These are phyloP conservation scores for Dendroctonus ponderosae DNA, from an alignment of 1,140 invertebrate genomes.

Conservation along the genomic window DNA sequence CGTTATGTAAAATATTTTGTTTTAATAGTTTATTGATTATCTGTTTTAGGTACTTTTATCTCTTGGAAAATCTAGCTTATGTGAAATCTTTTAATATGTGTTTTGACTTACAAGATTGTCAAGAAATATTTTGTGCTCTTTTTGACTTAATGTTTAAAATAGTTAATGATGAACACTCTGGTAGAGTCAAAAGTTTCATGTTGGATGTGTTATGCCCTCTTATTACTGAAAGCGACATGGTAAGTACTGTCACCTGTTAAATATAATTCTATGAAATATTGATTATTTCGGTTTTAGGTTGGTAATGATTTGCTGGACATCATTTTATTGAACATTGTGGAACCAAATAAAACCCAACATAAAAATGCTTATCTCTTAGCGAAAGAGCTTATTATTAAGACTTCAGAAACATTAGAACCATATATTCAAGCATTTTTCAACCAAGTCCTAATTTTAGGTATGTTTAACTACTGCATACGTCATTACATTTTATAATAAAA, in stretches of 20 bases:
- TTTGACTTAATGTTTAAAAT: conserved; percentile 96
- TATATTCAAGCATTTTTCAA: conserved; percentile 96
- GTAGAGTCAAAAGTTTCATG: conserved; percentile 95
- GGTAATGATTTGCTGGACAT: conserved; percentile 87
- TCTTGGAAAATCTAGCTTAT: conserved; percentile 93
- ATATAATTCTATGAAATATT: conserved; percentile 1
- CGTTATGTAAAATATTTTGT: not conserved
- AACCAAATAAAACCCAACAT: conserved; percentile 89
- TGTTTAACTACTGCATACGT: conserved; percentile 46
- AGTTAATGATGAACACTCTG: conserved; percentile 94
- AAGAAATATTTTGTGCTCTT: conserved; percentile 92
- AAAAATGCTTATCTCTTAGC: conserved; percentile 89
- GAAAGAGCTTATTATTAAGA: conserved; percentile 88
- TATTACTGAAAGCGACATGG: conserved; percentile 92
- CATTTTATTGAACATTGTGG: conserved; percentile 92
- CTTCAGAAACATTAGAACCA: conserved; percentile 86
- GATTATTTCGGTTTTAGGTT: conserved; percentile 14
- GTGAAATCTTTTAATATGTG: conserved; percentile 99
- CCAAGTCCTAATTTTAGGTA: conserved; percentile 88
- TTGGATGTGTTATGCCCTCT: conserved; percentile 91
- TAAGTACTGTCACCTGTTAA: conserved; percentile 57
- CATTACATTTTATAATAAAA: not conserved
- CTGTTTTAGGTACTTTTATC: conserved; percentile 81
- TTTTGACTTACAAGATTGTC: conserved; percentile 95
- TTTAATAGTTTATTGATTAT: conserved; percentile 5